These are phyloP conservation scores for Pangasius macronema DNA, from an alignment of 2,797 vertebrate species.

Conservation along the genomic window DNA sequence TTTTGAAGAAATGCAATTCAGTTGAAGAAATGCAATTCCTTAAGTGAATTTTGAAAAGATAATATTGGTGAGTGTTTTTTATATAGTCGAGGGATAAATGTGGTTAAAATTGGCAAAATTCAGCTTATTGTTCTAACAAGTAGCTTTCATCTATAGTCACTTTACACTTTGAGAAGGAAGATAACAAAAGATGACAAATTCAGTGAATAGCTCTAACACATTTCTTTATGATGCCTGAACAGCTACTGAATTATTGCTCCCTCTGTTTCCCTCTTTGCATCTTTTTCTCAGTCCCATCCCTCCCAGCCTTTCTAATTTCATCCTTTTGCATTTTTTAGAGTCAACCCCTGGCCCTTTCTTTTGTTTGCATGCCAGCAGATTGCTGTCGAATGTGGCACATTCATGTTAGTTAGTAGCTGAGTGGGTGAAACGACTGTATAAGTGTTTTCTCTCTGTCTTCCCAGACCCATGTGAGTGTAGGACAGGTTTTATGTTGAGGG, in stretches of 20 bases:
- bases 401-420: conserved; percentile 63
- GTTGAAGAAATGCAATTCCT: neutral
- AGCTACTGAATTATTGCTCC: conserved; percentile 25
- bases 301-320: conserved; percentile 16
- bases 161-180: neutral
- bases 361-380: conserved; percentile 63
- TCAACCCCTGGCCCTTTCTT: conserved; percentile 41
- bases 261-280: conserved; percentile 14
- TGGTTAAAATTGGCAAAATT: neutral
- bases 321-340: conserved; percentile 47
- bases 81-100: neutral
- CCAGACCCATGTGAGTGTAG: conserved; percentile 49
- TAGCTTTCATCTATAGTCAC: neutral
- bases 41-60: neutral
- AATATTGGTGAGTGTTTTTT: neutral
- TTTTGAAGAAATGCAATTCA: neutral
- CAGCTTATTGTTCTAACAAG: neutral
- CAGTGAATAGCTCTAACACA: conserved; percentile 21
- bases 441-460: conserved; percentile 58
- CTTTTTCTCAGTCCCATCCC: neutral
- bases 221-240: conserved; percentile 29
- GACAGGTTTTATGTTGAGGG: conserved; percentile 18
- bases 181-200: conserved; percentile 5
- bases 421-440: conserved; percentile 59
- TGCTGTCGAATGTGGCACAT: conserved; percentile 69